Base-by-base conservation (phyloP, 2,797 vertebrate genomes). In the Xiphorhynchus erythropygius region DNA sequence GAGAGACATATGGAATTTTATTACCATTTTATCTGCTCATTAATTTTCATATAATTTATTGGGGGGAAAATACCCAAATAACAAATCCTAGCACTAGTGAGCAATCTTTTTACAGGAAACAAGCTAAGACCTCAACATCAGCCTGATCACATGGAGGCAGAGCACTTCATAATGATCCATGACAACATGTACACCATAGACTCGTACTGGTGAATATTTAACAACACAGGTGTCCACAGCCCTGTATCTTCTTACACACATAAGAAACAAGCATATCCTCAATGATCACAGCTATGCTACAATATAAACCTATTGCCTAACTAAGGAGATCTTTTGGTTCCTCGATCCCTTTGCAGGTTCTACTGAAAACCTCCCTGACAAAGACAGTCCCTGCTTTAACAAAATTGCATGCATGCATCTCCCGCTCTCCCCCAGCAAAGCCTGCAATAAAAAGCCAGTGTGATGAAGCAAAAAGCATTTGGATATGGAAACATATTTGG, bases 391-490 rank as follows among this genome's bases (percentile, higher is more conserved):
- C 55, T 83, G 68, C 49, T 95, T 47, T 16, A 62, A 75, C 70
- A 93, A 52, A 93, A 87, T 6, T 18, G 68, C 90, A 55, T 30
- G 62, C 93, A 95, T 85, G 71, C 75, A 83, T 25, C 8, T 25
- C 50, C 50, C 1, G 0, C 41, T 57, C 22, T 50, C 23, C 46
- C 67, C 30, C 68, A 83, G 73, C 64, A 89, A 92, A 92, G 68
- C 81, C 89, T 94, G 89, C 71, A 75, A 62, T 85, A 89, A 94
- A 91, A 95, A 96, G 82, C 81, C 75, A 47, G 71, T 74, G 71
- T 71, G 89, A 96, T 96, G 96, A 83, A 93, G 90, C 82, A 92
- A 92, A 95, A 97, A 96, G 87, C 90, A 39, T 77, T 93, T 96
- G 62, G 68, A 47, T 87, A 85, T 92, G 89, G 84, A 88, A 96